phyloP scores from a whole-genome alignment of 1,140 invertebrate genomes.

The Drosophila serrata region DNA sequence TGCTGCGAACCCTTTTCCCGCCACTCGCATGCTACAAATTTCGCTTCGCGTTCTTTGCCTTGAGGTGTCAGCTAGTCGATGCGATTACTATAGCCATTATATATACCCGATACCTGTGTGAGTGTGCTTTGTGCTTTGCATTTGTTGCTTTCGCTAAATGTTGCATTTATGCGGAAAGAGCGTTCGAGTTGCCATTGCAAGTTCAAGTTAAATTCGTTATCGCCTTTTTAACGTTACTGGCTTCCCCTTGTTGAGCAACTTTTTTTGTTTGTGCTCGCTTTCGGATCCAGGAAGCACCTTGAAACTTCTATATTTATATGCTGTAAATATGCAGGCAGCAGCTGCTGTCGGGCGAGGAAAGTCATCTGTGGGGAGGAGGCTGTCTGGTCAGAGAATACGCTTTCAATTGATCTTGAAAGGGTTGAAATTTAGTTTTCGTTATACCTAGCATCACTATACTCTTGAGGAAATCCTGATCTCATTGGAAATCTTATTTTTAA shows the following conservation, averaged over 20 bases:
- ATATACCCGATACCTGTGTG: background rate
- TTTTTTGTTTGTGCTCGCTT: conserved; percentile 56
- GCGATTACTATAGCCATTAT: conserved; percentile 28
- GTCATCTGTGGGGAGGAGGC: conserved; percentile 6
- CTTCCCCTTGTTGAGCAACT: conserved; percentile 72
- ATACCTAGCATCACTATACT: background rate
- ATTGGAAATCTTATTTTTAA: background rate
- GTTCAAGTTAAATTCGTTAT: conserved; percentile 77
- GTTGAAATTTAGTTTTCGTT: background rate
- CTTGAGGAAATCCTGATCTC: background rate
- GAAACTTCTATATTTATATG: conserved; percentile 82
- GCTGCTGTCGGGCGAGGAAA: conserved; percentile 39
- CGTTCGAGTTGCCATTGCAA: conserved; percentile 60
- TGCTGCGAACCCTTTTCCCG: conserved; percentile 70
- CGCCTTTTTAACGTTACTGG: conserved; percentile 66
- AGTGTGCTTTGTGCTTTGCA: conserved; percentile 18
- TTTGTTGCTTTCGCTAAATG: conserved; percentile 54
- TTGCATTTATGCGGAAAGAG: conserved; percentile 68
- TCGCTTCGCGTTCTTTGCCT: conserved; percentile 64
- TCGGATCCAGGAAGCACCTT: conserved; percentile 75
- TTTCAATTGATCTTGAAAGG: background rate
- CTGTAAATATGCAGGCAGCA: conserved; percentile 48
- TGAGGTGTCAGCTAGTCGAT: conserved; percentile 53
- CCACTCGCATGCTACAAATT: conserved; percentile 61
- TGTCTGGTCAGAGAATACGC: conserved; percentile 12